Base-by-base conservation (phyloP, 2,113 vertebrate genomes). In the Dendrocopos noguchii region DNA sequence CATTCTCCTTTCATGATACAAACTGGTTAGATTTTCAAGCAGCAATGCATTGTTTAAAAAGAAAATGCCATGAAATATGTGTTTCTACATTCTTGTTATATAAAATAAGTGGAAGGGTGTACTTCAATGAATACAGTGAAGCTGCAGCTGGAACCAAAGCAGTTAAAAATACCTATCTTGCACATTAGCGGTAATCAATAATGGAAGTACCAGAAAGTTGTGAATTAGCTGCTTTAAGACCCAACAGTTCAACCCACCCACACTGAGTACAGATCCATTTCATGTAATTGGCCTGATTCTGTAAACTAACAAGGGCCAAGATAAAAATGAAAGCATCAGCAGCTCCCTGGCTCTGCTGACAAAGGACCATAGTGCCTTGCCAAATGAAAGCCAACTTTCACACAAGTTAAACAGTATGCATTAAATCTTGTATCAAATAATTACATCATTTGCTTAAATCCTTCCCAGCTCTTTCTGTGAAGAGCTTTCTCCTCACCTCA, bases 151-250 rank as follows among this genome's bases (percentile, higher is more conserved):
- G 92, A 96, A 96, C 29, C 50, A 92, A 96, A 87, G 70, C 74
- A 89, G 85, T 91, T 97, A 95, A 95, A 96, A 85, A 73, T 39
- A 67, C 6, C 81, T 34, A 94, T 80, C 92, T 92, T 21, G 2
- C 91, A 91, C 94, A 97, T 97, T 96, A 97, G 42, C 28, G 15
- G 31, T 79, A 88, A 97, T 98, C 96, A 96, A 95, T 96, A 96
- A 84, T 67, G 84, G 88, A 97, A 97, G 81, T 55, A 96, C 1
- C 8, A 95, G 88, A 82, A 97, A 97, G 80, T 74, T 96, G 95
- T 92, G 95, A 97, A 97, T 95, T 97, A 94, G 84, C 92, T 87
- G 87, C 81, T 87, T 95, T 87, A 93, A 96, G 86, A 94, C 44
- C 46, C 65, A 88, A 29, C 77, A 91, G 76, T 85, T 94, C 87